These are phyloP conservation scores for Dinothrombium tinctorium DNA, from an alignment of 1,140 invertebrate genomes.

Conservation along the genomic window DNA sequence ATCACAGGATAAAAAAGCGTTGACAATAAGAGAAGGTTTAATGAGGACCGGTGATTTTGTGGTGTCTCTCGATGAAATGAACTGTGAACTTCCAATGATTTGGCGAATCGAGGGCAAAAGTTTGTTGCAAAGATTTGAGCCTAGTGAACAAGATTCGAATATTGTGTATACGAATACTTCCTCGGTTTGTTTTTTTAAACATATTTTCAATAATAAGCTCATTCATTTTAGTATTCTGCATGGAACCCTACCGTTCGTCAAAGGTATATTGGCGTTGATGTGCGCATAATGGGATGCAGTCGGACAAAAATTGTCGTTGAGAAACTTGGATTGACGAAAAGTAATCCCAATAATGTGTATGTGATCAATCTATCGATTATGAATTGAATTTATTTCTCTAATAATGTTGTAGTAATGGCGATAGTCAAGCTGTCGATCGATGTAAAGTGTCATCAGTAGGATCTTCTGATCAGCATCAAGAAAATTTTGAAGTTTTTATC, in stretches of 20 bases:
- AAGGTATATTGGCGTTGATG: slow-evolving; percentile 14
- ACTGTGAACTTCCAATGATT: slow-evolving; percentile 45
- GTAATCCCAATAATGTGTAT: slow-evolving; percentile 3
- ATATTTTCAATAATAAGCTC: background rate
- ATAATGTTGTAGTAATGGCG: background rate
- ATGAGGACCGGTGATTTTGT: slow-evolving; percentile 47
- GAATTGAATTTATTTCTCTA: background rate
- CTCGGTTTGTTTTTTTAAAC: slow-evolving; percentile 34
- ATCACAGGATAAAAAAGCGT: slow-evolving; percentile 10
- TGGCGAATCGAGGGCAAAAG: slow-evolving; percentile 70
- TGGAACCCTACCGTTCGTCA: slow-evolving; percentile 13
- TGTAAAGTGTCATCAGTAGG: slow-evolving; percentile 34
- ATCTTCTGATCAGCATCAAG: slow-evolving; percentile 28
- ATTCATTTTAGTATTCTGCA: slow-evolving; percentile 14
- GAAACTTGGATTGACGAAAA: slow-evolving; percentile 10
- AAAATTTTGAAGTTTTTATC: slow-evolving; percentile 68
- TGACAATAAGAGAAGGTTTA: slow-evolving; percentile 23
- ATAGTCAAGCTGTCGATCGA: slow-evolving; percentile 30
- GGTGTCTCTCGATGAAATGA: slow-evolving; percentile 44
- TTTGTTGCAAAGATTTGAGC: slow-evolving; percentile 59
- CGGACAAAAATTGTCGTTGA: slow-evolving; percentile 13
- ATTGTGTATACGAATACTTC: slow-evolving; percentile 60
- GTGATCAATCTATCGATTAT: slow-evolving; percentile 6
- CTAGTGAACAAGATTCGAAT: slow-evolving; percentile 51
- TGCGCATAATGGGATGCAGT: slow-evolving; percentile 12